Evolutionary conservation across 2,797 vertebrate species (phyloP).

Genomic region (Malacoraja senta): DNA sequence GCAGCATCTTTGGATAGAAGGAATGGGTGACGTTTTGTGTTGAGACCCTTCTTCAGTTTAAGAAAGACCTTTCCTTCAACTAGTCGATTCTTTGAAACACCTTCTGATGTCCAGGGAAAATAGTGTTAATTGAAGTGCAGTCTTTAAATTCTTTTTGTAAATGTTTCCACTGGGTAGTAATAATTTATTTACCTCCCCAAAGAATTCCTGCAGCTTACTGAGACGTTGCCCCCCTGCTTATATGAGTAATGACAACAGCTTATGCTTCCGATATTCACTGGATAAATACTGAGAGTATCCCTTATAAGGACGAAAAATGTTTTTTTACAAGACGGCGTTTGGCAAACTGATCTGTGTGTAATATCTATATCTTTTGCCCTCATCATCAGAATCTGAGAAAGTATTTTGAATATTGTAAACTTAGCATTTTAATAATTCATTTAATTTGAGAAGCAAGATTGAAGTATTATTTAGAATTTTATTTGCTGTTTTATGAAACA

Average conservation of each 20-base stretch:
- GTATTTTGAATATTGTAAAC: not conserved
- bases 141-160: not conserved
- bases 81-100: not conserved
- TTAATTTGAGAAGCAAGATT: not conserved
- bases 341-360: not conserved
- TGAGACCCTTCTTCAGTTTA: too few species aligned
- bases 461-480: not conserved
- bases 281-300: not conserved
- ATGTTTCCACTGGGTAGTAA: not conserved
- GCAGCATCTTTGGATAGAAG: too few species aligned
- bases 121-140: not conserved
- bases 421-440: not conserved
- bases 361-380: not conserved
- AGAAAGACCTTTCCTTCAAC: not conserved
- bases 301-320: not conserved
- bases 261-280: not conserved
- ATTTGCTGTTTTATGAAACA: not conserved
- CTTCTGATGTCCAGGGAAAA: not conserved
- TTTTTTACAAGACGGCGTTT: not conserved
- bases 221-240: not conserved
- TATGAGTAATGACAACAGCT: not conserved
- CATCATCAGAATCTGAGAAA: not conserved
- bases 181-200: constrained; percentile 7
- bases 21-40: too few species aligned
- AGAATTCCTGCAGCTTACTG: constrained; percentile 26